Base-by-base conservation (phyloP, 2,113 vertebrate species). In the Protobothrops flavoviridis region DNA sequence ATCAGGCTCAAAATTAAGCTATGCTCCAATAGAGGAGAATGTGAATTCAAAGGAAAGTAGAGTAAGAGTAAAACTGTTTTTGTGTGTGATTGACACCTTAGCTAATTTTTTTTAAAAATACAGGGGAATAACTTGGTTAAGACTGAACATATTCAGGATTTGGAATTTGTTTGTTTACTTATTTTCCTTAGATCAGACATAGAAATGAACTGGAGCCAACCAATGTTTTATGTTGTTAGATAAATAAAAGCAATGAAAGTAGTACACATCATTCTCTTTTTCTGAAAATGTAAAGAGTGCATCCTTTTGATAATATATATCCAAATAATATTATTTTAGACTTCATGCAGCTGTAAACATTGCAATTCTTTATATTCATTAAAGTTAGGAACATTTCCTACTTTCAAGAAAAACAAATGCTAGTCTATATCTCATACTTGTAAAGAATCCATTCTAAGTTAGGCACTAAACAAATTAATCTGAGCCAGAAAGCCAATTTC, bases 401-500 rank as follows among this genome's bases (percentile, higher is more conserved):
- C 92, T 92, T 93, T 94, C 94, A 95, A 96, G 97, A 93, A 96
- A 97, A 96, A 97, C 95, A 97, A 96, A 92, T 93, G 69, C 92
- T 95, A 94, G 81, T 93, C 95, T 94, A 96, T 95, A 96, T 93
- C 92, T 95, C 95, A 96, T 96, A 96, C 74, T 85, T 94, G 94
- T 95, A 96, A 97, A 97, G 91, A 92, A 97, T 97, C 92, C 95
- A 96, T 96, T 97, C 96, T 96, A 97, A 97, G 97, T 97, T 97
- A 97, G 95, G 93, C 90, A 95, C 93, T 92, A 97, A 98, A 97
- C 96, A 98, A 97, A 97, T 96, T 96, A 97, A 93, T 95, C 93
- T 95, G 94, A 97, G 89, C 86, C 95, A 96, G 95, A 97, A 96
- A 95, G 93, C 89, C 93, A 97, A 96, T 95, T 97, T 96, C 93